Conservation (phyloP, 2,113 vertebrate genomes). For the Chaenocephalus aceratus region DNA sequence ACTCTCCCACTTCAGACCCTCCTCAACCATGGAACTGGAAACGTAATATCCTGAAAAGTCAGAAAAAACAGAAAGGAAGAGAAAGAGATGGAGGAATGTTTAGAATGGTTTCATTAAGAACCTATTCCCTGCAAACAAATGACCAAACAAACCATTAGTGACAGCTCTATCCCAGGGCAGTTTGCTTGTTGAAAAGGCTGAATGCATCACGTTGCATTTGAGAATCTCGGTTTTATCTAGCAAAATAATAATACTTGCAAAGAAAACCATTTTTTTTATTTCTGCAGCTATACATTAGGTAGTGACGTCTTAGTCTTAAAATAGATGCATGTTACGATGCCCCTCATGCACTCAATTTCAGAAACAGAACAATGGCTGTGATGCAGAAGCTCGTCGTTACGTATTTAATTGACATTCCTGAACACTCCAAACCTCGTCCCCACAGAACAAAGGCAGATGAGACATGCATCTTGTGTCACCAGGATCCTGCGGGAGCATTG, state of each 20-base stretch:
- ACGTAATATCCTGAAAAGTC: slow-evolving; percentile 78
- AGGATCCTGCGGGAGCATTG: slow-evolving; percentile 35
- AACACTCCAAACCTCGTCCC: slow-evolving; percentile 8
- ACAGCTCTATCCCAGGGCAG: neutral
- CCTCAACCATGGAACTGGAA: slow-evolving; percentile 75
- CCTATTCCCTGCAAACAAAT: neutral
- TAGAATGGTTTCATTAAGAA: neutral
- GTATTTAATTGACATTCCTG: slow-evolving; percentile 27
- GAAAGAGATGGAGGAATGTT: neutral
- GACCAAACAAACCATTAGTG: slow-evolving; percentile 7
- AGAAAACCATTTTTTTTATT: neutral
- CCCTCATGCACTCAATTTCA: slow-evolving; percentile 13
- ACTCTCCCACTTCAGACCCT: slow-evolving; percentile 82
- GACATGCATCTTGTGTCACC: slow-evolving; percentile 60
- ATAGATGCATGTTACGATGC: neutral
- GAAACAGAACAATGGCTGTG: neutral
- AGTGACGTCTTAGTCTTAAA: neutral
- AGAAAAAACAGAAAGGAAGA: slow-evolving; percentile 5
- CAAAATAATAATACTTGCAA: neutral
- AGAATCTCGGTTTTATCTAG: slow-evolving; percentile 10
- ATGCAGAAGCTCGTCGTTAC: slow-evolving; percentile 15
- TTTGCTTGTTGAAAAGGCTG: slow-evolving; percentile 1
- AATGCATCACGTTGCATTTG: slow-evolving; percentile 6
- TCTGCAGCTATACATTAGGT: neutral
- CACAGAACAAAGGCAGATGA: slow-evolving; percentile 50